Evolutionary conservation across 2,113 vertebrate genomes (phyloP).

Genomic region (Menura novaehollandiae): DNA sequence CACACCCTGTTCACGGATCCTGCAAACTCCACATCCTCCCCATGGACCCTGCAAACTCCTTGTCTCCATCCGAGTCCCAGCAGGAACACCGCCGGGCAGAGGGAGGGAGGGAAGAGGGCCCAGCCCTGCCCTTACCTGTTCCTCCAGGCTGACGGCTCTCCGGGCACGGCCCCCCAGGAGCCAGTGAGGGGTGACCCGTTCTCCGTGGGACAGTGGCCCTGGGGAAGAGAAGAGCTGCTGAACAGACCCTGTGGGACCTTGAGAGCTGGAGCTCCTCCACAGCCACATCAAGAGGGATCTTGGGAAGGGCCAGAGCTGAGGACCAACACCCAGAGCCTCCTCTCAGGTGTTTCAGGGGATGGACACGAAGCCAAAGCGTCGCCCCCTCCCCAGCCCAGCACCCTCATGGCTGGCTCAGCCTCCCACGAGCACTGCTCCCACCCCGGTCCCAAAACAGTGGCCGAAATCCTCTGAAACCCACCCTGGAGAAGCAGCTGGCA

Average conservation of each 20-base stretch:
- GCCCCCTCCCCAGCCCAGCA: background rate
- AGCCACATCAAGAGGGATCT: fast-evolving
- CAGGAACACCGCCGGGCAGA: no score
- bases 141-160: background rate
- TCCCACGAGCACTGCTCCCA: background rate
- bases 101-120: background rate
- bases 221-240: background rate
- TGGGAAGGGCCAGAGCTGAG: background rate
- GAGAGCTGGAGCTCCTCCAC: background rate
- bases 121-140: background rate
- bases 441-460: fast-evolving
- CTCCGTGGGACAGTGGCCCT: background rate
- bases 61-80: background rate
- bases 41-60: fast-evolving
- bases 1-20: background rate
- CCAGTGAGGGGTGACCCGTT: constrained; percentile 20
- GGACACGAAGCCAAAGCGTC: background rate
- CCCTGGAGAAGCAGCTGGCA: background rate
- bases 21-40: background rate
- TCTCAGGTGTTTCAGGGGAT: background rate
- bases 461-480: background rate
- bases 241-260: fast-evolving
- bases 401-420: fast-evolving
- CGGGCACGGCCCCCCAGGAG: background rate
- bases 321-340: background rate